Evolutionary conservation across 1,140 invertebrate species (phyloP), one percentile per base, ranked within the genome.

Genomic region (Dendroctonus ponderosae): DNA sequence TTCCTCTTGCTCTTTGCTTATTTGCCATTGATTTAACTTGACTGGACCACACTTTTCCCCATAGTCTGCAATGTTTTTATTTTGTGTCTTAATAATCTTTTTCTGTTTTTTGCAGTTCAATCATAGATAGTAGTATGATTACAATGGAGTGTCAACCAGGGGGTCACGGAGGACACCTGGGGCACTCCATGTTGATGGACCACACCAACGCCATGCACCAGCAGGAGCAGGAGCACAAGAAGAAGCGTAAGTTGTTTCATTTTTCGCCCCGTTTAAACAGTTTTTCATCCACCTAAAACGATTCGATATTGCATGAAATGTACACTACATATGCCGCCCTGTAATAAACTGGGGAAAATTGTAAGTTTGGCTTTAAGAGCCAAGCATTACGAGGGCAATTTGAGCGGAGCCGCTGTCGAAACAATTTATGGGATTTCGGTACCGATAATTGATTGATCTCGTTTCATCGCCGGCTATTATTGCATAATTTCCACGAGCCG

Each of bases 131-230:
- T 71, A 75, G 71, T 72, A 79, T 79, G 77, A 79, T 79, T 72
- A 79, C 76, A 72, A 79, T 79, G 77, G 77, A 79, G 76, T 79
- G 77, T 71, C 77, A 79, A 70, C 76, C 77, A 73, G 77, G 76
- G 60, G 76, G 76, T 73, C 77, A 79, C 70, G 76, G 75, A 52
- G 77, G 74, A 59, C 77, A 78, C 73, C 73, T 79, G 75, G 77
- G 77, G 70, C 77, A 79, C 77, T 77, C 77, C 77, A 79, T 79
- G 76, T 75, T 79, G 71, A 66, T 79, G 64, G 77, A 79, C 62
- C 77, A 76, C 66, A 72, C 75, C 14, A 62, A 66, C 14, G 68
- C 69, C 42, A 69, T 70, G 60, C 74, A 76, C 57, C 75, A 77
- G 66, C 77, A 77, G 57, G 76, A 77, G 40, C 76, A 79, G 49